A percentile compares a stretch with the other conserved stretches of the same genome.
Evolutionary conservation across 37 sponge, comb jelly and placozoan genomes (phyloP).

Genomic region (Lycopodina hypogea): DNA sequence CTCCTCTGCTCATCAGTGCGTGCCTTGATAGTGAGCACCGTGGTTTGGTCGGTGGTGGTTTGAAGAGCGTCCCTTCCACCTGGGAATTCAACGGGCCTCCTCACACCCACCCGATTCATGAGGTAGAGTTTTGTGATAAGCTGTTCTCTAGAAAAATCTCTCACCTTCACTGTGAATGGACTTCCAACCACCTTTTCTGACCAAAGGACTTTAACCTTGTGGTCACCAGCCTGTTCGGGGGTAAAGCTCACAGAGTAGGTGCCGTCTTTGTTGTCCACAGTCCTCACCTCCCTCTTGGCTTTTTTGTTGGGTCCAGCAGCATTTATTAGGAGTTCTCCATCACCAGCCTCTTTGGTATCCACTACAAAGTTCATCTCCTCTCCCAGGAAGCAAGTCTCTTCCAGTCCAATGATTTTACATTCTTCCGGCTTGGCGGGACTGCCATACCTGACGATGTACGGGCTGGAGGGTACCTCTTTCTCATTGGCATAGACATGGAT

Average conservation of each 20-base stretch:
- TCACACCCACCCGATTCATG: not conserved
- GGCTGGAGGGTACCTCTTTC: constrained; percentile 59
- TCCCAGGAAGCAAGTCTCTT: constrained; percentile 17
- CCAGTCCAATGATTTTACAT: constrained; percentile 7
- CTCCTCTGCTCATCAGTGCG: constrained; percentile 13
- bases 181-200: constrained; percentile 51
- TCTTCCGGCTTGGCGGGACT: constrained; percentile 54
- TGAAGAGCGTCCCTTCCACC: not conserved
- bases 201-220: constrained; percentile 32
- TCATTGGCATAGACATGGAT: constrained; percentile 42
- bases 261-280: constrained; percentile 41
- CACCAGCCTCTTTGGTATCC: constrained; percentile 51
- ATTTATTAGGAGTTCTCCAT: constrained; percentile 32
- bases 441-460: constrained; percentile 54
- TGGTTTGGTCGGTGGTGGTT: constrained; percentile 10
- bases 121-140: constrained; percentile 21
- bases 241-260: constrained; percentile 14
- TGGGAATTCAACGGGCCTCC: not conserved
- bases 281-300: not conserved
- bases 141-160: constrained; percentile 17
- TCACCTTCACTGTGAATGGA: constrained; percentile 49
- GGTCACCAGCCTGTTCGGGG: constrained; percentile 7
- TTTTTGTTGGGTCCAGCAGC: not conserved
- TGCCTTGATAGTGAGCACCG: constrained; percentile 12
- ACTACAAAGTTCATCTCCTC: constrained; percentile 40